phyloP scores from a whole-genome alignment of 1,140 invertebrate genomes.

The Drosophila orosa region DNA sequence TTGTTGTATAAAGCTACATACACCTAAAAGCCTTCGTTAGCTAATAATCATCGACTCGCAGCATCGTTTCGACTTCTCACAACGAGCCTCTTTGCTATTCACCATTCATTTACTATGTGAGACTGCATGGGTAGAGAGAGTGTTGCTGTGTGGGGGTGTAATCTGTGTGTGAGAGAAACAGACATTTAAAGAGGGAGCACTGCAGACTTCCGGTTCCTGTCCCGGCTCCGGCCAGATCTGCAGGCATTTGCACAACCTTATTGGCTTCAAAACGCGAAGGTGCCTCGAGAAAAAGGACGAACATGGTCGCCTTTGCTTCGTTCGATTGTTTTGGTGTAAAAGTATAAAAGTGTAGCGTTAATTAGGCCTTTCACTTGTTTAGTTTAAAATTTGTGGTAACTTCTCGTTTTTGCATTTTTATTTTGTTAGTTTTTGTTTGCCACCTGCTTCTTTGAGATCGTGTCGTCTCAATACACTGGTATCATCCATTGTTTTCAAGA shows the following conservation, averaged over 20 bases:
- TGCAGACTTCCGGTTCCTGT: slow-evolving; percentile 35
- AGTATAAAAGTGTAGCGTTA: slow-evolving; percentile 82
- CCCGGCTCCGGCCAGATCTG: slow-evolving; percentile 16
- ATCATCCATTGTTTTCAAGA: slow-evolving; percentile 61
- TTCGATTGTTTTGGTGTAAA: slow-evolving; percentile 72
- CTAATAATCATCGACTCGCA: slow-evolving; percentile 10
- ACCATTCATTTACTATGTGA: slow-evolving; percentile 46
- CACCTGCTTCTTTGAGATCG: slow-evolving; percentile 32
- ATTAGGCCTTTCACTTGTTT: slow-evolving; percentile 55
- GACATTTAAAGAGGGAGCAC: slow-evolving; percentile 77
- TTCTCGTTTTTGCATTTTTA: slow-evolving; percentile 36
- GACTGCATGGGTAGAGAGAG: slow-evolving; percentile 17
- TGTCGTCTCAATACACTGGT: slow-evolving; percentile 16
- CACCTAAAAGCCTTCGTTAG: slow-evolving; percentile 28
- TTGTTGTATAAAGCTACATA: slow-evolving; percentile 23
- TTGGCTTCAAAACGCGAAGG: slow-evolving; percentile 74
- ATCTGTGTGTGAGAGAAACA: slow-evolving; percentile 49
- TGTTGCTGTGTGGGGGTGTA: slow-evolving; percentile 31
- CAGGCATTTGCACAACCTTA: slow-evolving; percentile 78
- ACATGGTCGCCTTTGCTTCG: slow-evolving; percentile 32
- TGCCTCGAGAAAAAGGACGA: slow-evolving; percentile 61
- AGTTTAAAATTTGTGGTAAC: slow-evolving; percentile 76
- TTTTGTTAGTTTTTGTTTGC: slow-evolving; percentile 21
- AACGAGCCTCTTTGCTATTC: slow-evolving; percentile 22
- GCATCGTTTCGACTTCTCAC: slow-evolving; percentile 15